Evolutionary conservation across 2,888 invertebrate species (phyloP).

Genomic region (Serripes groenlandicus): DNA sequence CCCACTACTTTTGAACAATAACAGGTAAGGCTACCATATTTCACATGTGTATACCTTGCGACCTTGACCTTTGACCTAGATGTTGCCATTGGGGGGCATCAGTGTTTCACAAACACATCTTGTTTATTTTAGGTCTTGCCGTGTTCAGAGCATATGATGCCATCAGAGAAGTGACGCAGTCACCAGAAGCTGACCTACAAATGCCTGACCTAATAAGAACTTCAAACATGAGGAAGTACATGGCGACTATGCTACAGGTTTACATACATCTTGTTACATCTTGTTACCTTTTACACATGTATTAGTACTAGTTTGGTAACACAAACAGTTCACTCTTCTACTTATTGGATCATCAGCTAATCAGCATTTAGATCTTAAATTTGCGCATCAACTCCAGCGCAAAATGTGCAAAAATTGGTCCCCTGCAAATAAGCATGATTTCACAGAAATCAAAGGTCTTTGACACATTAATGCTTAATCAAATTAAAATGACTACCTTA

Average conservation of each 20-base stretch:
- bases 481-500: neutral
- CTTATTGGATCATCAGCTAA: neutral
- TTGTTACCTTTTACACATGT: neutral
- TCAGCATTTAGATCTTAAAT: neutral
- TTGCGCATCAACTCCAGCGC: neutral
- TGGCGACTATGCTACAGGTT: constrained; percentile 64
- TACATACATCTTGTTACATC: neutral
- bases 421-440: neutral
- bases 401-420: neutral
- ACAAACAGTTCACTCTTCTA: neutral
- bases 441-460: neutral
- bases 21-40: no score
- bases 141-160: constrained; percentile 61
- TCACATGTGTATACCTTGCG: no score
- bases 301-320: neutral
- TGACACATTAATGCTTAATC: neutral
- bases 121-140: constrained; percentile 28
- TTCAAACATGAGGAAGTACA: constrained; percentile 52
- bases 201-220: constrained; percentile 46
- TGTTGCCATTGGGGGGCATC: no score
- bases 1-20: no score
- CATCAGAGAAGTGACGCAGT: constrained; percentile 35
- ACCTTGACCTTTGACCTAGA: no score
- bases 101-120: no score
- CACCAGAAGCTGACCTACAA: constrained; percentile 38